Evolutionary conservation across 2,797 vertebrate genomes (phyloP), one percentile per base, ranked within the genome.

Genomic region (Australoheros facetus): DNA sequence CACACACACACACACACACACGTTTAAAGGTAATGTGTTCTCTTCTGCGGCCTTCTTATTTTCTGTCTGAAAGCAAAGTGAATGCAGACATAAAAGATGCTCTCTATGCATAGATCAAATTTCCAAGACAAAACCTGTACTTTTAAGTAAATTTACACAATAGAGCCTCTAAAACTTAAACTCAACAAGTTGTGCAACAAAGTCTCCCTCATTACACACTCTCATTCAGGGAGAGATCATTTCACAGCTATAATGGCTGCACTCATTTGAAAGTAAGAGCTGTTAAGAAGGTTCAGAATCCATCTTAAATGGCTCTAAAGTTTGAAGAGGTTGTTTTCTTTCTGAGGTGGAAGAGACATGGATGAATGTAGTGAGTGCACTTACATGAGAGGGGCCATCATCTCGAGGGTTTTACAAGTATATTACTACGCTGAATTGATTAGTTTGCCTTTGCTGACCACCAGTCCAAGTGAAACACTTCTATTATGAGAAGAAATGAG

Each of bases 321-420:
- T 79, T 78, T 89, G 78, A 86, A 91, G 90, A 89, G 91, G 79
- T 73, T 77, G 85, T 86, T 86, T 82, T 89, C 72, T 81, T 80
- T 80, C 70, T 39, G 34, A 75, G 79, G 3, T 55, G 58, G 59
- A 54, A 28, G 77, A 84, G 77, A 84, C 91, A 85, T 73, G 75
- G 74, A 66, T 84, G 81, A 90, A 90, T 86, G 85, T 19, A 32
- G 39, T 82, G 72, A 84, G 79, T 75, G 77, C 82, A 73, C 87
- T 92, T 69, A 51, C 1, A 48, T 57, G 69, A 82, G 77, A 77
- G 69, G 71, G 77, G 55, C 81, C 85, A 80, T 88, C 82, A 59
- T 79, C 86, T 88, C 56, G 48, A 93, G 85, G 75, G 86, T 73
- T 55, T 85, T 82, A 69, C 80, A 86, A 79, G 79, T 84, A 77